Conservation (phyloP, 2,888 invertebrate genomes). For the Escarpia spicata region DNA sequence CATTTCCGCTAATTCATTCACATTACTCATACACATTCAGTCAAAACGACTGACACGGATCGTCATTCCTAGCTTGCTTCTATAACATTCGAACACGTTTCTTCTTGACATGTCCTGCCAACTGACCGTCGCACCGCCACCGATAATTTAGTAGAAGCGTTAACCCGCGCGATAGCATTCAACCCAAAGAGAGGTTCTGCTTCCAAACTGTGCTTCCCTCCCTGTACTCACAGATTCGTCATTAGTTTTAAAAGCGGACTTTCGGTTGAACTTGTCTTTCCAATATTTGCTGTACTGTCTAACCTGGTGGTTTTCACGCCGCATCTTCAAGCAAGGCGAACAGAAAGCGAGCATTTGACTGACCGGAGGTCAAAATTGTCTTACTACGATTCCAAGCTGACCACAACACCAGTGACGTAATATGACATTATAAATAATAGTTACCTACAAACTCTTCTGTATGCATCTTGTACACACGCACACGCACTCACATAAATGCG, state of each 20-base stretch:
- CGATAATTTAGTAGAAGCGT: background rate
- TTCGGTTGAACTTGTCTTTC: background rate
- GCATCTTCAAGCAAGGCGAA: background rate
- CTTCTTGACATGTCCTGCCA: background rate
- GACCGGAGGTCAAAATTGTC: background rate
- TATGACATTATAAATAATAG: background rate
- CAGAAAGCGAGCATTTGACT: background rate
- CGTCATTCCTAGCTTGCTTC: background rate
- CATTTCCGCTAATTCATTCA: background rate
- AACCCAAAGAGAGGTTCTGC: background rate
- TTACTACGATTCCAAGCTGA: too few species aligned
- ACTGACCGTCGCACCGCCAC: background rate
- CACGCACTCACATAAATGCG: background rate
- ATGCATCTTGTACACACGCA: background rate
- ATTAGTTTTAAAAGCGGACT: background rate
- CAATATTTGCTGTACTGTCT: background rate
- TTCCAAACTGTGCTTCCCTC: background rate
- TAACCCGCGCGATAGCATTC: background rate
- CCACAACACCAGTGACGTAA: background rate
- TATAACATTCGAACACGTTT: background rate
- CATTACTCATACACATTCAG: too few species aligned
- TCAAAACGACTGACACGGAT: background rate
- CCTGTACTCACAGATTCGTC: background rate
- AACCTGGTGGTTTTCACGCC: background rate
- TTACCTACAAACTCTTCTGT: background rate